Evolutionary conservation across 2,888 invertebrate genomes (phyloP).

Genomic region (Aporophyla nigra): DNA sequence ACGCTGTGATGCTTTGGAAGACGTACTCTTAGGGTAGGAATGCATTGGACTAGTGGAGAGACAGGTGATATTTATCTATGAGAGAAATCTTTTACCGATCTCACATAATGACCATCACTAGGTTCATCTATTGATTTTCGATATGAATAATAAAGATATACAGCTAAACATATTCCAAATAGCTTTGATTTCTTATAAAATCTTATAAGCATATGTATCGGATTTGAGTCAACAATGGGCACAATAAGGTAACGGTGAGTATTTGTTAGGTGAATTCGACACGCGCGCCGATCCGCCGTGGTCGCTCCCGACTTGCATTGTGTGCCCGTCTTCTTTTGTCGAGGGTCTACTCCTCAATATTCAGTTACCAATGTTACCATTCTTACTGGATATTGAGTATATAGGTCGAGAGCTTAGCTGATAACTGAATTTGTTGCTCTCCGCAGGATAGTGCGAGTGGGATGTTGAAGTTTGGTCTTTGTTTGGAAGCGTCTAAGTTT

Average conservation of each 20-base stretch:
- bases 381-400: slow-evolving; percentile 51
- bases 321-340: slow-evolving; percentile 58
- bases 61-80: too few species aligned
- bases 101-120: not conserved
- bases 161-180: slow-evolving; percentile 15
- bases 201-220: slow-evolving; percentile 30
- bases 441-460: slow-evolving; percentile 24
- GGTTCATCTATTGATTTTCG: not conserved
- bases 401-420: slow-evolving; percentile 38
- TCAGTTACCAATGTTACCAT: slow-evolving; percentile 44
- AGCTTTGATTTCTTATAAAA: slow-evolving; percentile 28
- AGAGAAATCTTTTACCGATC: too few species aligned
- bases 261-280: slow-evolving; percentile 54
- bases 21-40: too few species aligned
- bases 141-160: not conserved
- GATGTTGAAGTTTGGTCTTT: slow-evolving; percentile 43
- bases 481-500: slow-evolving; percentile 47
- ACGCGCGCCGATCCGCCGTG: slow-evolving; percentile 52
- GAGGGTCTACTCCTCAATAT: slow-evolving; percentile 51
- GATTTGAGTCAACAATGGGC: slow-evolving; percentile 52
- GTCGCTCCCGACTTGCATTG: slow-evolving; percentile 54
- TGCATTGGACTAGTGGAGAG: too few species aligned
- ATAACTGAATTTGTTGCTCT: slow-evolving; percentile 54
- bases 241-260: slow-evolving; percentile 51
- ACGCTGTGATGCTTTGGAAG: too few species aligned